These are phyloP conservation scores for Trichopria drosophilae DNA, from an alignment of 2,888 invertebrate genomes.

Conservation along the genomic window DNA sequence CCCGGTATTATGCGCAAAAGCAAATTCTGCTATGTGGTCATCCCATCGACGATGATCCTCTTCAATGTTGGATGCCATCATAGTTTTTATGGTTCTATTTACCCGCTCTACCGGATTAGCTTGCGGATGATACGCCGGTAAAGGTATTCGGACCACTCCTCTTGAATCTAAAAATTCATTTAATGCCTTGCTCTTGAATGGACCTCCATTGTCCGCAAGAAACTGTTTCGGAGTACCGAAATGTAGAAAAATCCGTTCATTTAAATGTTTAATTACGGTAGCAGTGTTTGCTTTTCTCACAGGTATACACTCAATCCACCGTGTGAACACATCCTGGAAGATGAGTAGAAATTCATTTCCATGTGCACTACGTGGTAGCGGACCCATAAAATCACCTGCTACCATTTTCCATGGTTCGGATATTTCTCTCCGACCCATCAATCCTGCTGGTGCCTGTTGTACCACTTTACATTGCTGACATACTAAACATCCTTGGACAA, in stretches of 20 bases:
- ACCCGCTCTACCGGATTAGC: constrained; percentile 38
- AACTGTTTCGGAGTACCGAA: background rate
- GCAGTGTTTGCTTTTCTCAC: background rate
- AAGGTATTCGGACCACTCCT: background rate
- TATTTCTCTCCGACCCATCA: too few relatives aligned
- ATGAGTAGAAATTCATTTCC: background rate
- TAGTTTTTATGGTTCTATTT: constrained; percentile 35
- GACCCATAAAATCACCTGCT: too few relatives aligned
- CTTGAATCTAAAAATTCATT: background rate
- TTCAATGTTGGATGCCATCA: constrained; percentile 25
- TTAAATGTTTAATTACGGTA: background rate
- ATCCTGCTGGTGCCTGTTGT: too few relatives aligned
- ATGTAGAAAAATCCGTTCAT: background rate
- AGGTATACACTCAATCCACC: background rate
- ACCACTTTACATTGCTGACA: background rate
- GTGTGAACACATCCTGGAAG: background rate
- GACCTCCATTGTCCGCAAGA: background rate
- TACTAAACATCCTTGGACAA: background rate
- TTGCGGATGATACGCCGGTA: constrained; percentile 31
- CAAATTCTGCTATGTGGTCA: constrained; percentile 35
- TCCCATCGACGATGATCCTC: constrained; percentile 38
- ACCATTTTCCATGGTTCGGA: too few relatives aligned
- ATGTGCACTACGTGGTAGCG: background rate
- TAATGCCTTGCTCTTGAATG: background rate
- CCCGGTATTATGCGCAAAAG: constrained; percentile 42